phyloP scores from a whole-genome alignment of 2,113 vertebrate species.

The Takifugu flavidus region DNA sequence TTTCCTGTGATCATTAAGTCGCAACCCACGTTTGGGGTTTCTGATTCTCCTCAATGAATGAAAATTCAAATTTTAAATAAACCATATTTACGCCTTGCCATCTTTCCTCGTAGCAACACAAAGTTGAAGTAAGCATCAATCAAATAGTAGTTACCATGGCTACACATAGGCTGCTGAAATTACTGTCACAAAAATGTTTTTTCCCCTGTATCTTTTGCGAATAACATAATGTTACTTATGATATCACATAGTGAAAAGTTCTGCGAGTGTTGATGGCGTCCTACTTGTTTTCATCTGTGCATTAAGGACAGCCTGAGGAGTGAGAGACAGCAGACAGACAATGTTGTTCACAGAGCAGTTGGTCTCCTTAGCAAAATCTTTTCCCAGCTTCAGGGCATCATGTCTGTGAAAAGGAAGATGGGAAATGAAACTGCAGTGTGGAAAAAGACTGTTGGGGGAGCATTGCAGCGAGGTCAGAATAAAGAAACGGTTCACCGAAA shows the following conservation, averaged over 20 bases:
- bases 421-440: neutral
- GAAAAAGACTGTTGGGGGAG: neutral
- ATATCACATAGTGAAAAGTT: neutral
- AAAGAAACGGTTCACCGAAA: neutral
- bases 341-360: constrained; percentile 71
- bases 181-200: no score
- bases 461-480: neutral
- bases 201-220: no score
- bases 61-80: no score
- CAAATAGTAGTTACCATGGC: no score
- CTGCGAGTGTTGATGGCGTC: constrained; percentile 2
- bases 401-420: constrained; percentile 51
- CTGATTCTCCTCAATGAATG: no score
- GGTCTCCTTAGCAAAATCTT: constrained; percentile 67
- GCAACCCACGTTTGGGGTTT: no score
- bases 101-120: no score
- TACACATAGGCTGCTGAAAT: no score
- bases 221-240: no score
- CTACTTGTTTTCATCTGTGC: constrained; percentile 78
- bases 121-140: no score
- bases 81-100: no score
- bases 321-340: constrained; percentile 72
- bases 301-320: constrained; percentile 61
- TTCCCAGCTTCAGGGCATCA: constrained; percentile 73
- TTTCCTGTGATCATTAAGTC: no score